Percentiles rank a stretch among this genome's conserved stretches.
phyloP scores from a whole-genome alignment of 2,888 invertebrate species.

The Camptogramma bilineatum region DNA sequence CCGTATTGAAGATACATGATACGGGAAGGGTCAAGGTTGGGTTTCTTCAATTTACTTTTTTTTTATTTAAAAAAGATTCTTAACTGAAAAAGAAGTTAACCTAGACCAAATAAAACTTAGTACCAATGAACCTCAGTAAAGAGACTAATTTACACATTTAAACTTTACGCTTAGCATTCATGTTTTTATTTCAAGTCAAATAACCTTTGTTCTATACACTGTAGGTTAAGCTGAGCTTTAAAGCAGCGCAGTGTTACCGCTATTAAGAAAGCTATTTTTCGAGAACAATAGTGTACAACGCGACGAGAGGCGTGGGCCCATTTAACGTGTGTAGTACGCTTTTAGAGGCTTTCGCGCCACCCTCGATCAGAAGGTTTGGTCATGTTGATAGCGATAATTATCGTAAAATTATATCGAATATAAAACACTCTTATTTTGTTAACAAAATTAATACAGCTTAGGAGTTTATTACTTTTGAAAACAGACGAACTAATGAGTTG shows the following conservation, averaged over 20 bases:
- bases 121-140: too few relatives aligned
- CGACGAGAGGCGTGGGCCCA: constrained; percentile 55
- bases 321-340: constrained; percentile 56
- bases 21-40: too few relatives aligned
- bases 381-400: constrained; percentile 19
- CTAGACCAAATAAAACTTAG: too few relatives aligned
- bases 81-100: too few relatives aligned
- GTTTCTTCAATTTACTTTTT: too few relatives aligned
- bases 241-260: constrained; percentile 45
- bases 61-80: too few relatives aligned
- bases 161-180: constrained; percentile 3
- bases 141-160: not conserved
- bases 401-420: too few relatives aligned
- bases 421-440: too few relatives aligned
- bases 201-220: constrained; percentile 29
- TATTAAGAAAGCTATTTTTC: constrained; percentile 50
- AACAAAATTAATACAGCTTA: too few relatives aligned
- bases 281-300: constrained; percentile 60
- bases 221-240: constrained; percentile 44
- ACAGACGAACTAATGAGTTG: too few relatives aligned
- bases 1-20: too few relatives aligned
- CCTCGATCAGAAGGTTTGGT: constrained; percentile 42
- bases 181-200: constrained; percentile 1
- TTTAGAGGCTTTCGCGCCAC: constrained; percentile 53
- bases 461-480: too few relatives aligned